phyloP scores from a whole-genome alignment of 2,113 vertebrate genomes.

The Pomatostomus ruficeps region DNA sequence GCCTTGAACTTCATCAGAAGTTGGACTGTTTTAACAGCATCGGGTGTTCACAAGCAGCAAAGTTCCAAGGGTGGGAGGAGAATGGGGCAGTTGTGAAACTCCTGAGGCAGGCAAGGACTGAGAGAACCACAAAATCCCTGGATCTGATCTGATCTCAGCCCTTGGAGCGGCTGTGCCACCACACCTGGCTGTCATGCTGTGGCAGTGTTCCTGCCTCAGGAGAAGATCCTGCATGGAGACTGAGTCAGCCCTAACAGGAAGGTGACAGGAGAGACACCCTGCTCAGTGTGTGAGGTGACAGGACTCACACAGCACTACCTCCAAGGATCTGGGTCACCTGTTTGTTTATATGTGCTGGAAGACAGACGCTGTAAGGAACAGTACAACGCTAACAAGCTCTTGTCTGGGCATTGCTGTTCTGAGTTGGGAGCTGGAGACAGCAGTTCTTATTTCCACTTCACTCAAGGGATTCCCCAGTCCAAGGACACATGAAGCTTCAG shows the following conservation, averaged over 20 bases:
- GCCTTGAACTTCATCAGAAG: neutral
- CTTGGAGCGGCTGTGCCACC: fast-evolving
- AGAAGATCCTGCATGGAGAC: neutral
- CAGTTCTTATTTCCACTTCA: neutral
- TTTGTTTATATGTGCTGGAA: neutral
- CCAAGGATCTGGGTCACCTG: neutral
- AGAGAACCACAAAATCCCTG: neutral
- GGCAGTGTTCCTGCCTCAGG: fast-evolving
- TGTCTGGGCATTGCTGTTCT: neutral
- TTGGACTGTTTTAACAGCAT: neutral
- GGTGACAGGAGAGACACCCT: neutral
- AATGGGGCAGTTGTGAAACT: neutral
- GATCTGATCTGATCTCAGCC: neutral
- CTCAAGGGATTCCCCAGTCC: neutral
- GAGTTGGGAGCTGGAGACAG: neutral
- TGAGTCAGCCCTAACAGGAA: neutral
- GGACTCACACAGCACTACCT: neutral
- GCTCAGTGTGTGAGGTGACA: fast-evolving
- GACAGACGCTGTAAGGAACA: neutral
- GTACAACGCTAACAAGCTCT: neutral
- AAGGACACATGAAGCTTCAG: fast-evolving
- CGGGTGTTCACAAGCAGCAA: neutral
- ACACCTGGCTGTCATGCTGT: neutral
- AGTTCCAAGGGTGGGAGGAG: neutral
- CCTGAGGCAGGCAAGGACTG: neutral